Evolutionary conservation across 2,113 vertebrate species (phyloP).

Genomic region (Etia nguti): DNA sequence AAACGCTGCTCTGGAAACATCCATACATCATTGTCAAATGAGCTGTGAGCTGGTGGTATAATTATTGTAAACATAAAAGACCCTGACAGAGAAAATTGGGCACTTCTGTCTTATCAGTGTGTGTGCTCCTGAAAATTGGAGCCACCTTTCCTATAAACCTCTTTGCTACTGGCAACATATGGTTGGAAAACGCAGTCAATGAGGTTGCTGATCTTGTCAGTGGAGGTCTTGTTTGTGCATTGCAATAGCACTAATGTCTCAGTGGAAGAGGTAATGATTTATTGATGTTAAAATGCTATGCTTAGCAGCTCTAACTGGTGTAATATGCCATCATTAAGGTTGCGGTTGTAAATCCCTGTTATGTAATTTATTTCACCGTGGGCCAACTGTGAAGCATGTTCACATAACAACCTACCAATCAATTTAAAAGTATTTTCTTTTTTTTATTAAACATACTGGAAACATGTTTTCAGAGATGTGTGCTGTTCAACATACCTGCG

Average conservation of each 20-base stretch:
- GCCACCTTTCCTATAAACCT: background rate
- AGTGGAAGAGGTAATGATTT: background rate
- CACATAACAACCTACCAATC: background rate
- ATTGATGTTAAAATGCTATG: background rate
- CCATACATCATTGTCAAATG: conserved; percentile 7
- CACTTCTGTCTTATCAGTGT: background rate
- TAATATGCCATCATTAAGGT: background rate
- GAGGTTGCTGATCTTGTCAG: background rate
- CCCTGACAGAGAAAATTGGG: background rate
- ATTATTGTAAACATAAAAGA: conserved; percentile 12
- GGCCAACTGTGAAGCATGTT: background rate
- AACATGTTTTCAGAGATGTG: background rate
- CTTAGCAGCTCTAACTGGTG: background rate
- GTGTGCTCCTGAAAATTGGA: background rate
- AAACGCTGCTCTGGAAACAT: background rate
- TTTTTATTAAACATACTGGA: background rate
- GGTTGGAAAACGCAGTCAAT: background rate
- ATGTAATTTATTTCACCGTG: background rate
- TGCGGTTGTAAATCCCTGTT: background rate
- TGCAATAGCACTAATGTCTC: background rate
- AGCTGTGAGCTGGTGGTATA: background rate
- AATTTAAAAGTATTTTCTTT: background rate
- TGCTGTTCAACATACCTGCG: background rate
- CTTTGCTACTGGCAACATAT: background rate
- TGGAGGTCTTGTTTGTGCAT: background rate